These are phyloP conservation scores for Carcharodon carcharias DNA, from an alignment of 2,797 vertebrate genomes.

Conservation along the genomic window DNA sequence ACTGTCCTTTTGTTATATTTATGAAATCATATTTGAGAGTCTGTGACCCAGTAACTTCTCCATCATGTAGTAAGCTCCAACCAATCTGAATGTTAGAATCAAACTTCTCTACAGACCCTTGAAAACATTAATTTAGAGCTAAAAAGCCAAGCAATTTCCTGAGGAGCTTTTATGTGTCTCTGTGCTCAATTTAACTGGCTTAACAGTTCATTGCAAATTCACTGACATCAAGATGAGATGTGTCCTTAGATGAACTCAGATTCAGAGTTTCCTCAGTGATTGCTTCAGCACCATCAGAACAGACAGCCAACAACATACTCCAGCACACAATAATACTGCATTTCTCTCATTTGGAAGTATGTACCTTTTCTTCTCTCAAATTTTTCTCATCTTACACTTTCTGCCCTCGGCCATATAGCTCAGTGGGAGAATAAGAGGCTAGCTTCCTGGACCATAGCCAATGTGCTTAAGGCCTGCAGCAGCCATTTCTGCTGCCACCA, in stretches of 20 bases:
- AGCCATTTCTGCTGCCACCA: background rate
- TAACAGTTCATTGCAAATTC: constrained; percentile 32
- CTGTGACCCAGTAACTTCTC: background rate
- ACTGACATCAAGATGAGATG: background rate
- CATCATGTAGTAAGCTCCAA: background rate
- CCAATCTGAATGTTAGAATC: background rate
- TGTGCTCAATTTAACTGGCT: constrained; percentile 15
- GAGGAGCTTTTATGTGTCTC: background rate
- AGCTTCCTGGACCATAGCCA: background rate
- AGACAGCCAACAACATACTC: background rate
- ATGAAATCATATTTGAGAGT: background rate
- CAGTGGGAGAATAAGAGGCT: background rate
- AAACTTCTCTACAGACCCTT: background rate
- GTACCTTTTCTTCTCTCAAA: background rate
- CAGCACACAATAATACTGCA: background rate
- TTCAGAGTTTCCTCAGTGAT: background rate
- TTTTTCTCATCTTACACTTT: background rate
- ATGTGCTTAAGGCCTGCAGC: background rate
- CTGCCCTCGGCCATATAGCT: background rate
- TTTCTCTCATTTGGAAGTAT: background rate
- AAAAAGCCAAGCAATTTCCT: constrained; percentile 15
- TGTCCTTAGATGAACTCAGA: constrained; percentile 17
- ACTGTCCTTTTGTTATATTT: background rate
- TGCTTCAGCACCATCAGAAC: background rate
- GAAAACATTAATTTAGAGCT: constrained; percentile 26